phyloP scores from a whole-genome alignment of 92 coral and sea anemone genomes.

The Palythoa caribaeorum region DNA sequence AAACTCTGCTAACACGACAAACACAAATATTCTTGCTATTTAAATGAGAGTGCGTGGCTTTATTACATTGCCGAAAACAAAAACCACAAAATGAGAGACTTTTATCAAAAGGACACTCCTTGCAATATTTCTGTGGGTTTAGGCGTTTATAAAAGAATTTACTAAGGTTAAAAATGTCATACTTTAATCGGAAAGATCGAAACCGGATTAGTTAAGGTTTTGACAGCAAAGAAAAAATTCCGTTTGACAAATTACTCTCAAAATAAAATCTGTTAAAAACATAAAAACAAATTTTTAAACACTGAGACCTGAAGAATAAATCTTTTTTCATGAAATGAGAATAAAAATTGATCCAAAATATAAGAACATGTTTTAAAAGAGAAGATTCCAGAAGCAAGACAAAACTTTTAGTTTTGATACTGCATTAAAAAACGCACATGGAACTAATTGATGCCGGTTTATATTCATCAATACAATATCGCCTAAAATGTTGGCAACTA shows the following conservation, averaged over 20 bases:
- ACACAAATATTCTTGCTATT: not conserved
- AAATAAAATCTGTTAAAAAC: not conserved
- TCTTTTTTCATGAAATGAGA: too few species aligned
- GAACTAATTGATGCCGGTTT: too few species aligned
- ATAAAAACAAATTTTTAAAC: not conserved
- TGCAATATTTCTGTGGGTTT: not conserved
- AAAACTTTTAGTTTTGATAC: too few species aligned
- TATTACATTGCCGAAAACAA: not conserved
- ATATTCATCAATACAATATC: too few species aligned
- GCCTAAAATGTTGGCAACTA: too few species aligned
- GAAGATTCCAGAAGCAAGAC: too few species aligned
- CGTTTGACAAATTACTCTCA: not conserved
- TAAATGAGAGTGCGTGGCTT: not conserved
- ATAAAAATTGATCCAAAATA: too few species aligned
- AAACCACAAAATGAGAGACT: conserved; percentile 10
- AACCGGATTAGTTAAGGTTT: not conserved
- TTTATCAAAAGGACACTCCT: not conserved
- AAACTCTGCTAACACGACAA: not conserved
- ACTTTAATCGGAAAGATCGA: not conserved
- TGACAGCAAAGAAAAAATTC: not conserved
- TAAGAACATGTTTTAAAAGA: too few species aligned
- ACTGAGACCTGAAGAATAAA: not conserved
- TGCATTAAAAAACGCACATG: too few species aligned
- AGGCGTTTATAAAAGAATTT: not conserved
- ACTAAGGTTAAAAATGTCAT: not conserved